Base-by-base conservation (phyloP, 2,888 invertebrate species). In the Ophion ellenae region DNA sequence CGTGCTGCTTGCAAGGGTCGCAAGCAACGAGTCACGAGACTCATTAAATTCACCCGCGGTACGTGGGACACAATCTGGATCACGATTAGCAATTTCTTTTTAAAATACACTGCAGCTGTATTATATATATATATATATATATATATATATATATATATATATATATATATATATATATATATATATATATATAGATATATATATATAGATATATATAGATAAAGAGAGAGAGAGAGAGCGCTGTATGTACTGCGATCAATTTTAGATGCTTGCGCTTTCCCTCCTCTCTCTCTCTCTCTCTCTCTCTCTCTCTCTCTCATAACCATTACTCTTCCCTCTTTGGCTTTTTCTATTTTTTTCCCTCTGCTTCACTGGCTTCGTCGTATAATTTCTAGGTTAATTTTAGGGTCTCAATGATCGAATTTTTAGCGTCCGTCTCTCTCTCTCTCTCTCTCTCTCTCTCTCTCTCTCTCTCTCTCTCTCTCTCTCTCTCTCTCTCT, bases 11-110 rank as follows among this genome's bases (percentile, higher is more conserved):
- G 63, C 9, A 20, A 67, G 57, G 69, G 77, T 81, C 74, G 59
- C 24, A 59, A 64, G 69, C 81, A 81, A 67, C 81, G 71, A 78
- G 81, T 78, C 81, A 78, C 84, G 84, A 70, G 78, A 81, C 84
- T 85, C 84, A 78, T 85, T 85, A 81, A 84, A 71, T 78, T 78
- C 57, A 45, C 78, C 74, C 76, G 59, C n/a, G 47, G 59, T 61
- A 77, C 81, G 74, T 70, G 84, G 81, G 78, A 78, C 69, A 64
- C 81, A 78, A 85, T 85, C 67, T 78, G 71, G 76, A 80, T 85
- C 74, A 45, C 74, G 84, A 78, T 81, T 78, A 57, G 74, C 63
- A 81, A 81, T 81, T 53, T 77, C 69, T 28, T 69, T 78, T 78
- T 32, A 69, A 84, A 81, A 85, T 78, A 77, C 32, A 74, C 69